Evolutionary conservation across 2,888 invertebrate species (phyloP).

Genomic region (Trisateles emortualis): DNA sequence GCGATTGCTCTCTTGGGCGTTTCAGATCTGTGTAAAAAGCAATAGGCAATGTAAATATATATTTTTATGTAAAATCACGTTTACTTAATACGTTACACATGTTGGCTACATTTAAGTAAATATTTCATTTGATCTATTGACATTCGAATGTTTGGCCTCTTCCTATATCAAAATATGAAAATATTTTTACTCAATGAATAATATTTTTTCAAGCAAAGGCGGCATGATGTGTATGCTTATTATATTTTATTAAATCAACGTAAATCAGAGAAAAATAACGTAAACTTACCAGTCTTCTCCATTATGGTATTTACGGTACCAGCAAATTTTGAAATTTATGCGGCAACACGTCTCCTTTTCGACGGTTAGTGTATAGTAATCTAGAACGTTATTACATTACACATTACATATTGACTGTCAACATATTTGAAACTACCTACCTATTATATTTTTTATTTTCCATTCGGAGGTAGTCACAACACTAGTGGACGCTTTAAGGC

Average conservation of each 20-base stretch:
- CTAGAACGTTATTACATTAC: slow-evolving; percentile 9
- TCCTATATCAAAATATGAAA: background rate
- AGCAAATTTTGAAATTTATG: background rate
- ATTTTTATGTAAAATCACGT: slow-evolving; percentile 2
- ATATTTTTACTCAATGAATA: slow-evolving; percentile 3
- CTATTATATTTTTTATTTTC: slow-evolving; percentile 12
- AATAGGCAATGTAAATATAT: slow-evolving; percentile 2
- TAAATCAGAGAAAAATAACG: slow-evolving; percentile 1
- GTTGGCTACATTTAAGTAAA: slow-evolving; percentile 1
- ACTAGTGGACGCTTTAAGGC: slow-evolving; percentile 14
- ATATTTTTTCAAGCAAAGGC: slow-evolving; percentile 1
- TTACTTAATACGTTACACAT: slow-evolving; percentile 5
- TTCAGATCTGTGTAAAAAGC: slow-evolving; percentile 5
- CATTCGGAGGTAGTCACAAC: slow-evolving; percentile 14
- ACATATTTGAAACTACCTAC: slow-evolving; percentile 14
- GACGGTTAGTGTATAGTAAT: slow-evolving; percentile 14
- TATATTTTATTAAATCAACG: slow-evolving; percentile 1
- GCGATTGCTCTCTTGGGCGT: slow-evolving; percentile 6
- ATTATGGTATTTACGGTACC: background rate
- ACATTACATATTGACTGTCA: slow-evolving; percentile 13
- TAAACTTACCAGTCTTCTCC: slow-evolving; percentile 7
- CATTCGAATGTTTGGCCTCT: too few relatives aligned
- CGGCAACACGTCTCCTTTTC: slow-evolving; percentile 3
- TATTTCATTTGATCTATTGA: too few relatives aligned
- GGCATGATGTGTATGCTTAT: background rate